Base-by-base conservation (phyloP, 2,797 vertebrate genomes). In the Hippopotamyrus pictus region DNA sequence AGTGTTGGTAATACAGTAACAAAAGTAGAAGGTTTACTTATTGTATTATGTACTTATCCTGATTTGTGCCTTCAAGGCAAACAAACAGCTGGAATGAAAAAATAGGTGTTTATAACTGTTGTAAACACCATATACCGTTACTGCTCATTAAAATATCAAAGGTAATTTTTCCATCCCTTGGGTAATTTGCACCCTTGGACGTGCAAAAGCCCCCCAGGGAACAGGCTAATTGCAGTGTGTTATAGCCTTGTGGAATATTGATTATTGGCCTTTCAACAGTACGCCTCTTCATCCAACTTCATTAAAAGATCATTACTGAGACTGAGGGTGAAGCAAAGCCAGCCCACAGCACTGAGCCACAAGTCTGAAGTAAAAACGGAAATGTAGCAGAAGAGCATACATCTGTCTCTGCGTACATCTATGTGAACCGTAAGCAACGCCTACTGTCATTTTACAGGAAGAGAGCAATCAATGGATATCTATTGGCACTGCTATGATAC, bases 151-250 rank as follows among this genome's bases (percentile, higher is more conserved):
- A 62, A 69, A 65, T 44, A 88, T 62, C 86, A 65, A 88, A 65
- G 57, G 25, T 33, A 37, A 86, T 41, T 62, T 48, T 22, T 59
- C 17, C 51, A 9, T 84, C 88, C 76, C 79, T 51, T 84, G 85
- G 7, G 89, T 2, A 90, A 90, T 91, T 91, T 90, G 93, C 93
- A 92, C 91, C 92, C 93, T 94, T 48, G 93, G 91, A 92, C 91
- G 89, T 91, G 65, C 37, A 14, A 29, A 90, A 89, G 57, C 86
- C 69, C 91, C 89, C 91, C 88, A 53, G 90, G 93, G 91, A 91
- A 54, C 82, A 14, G 91, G 91, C 89, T 94, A 93, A 95, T 94
- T 94, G 90, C 90, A 88, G 89, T 62, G 79, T 91, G 93, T 93
- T 93, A 94, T 90, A 93, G 92, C 90, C 91, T 92, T 51, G 48